phyloP scores from a whole-genome alignment of 2,113 vertebrate species.

The Parus major region DNA sequence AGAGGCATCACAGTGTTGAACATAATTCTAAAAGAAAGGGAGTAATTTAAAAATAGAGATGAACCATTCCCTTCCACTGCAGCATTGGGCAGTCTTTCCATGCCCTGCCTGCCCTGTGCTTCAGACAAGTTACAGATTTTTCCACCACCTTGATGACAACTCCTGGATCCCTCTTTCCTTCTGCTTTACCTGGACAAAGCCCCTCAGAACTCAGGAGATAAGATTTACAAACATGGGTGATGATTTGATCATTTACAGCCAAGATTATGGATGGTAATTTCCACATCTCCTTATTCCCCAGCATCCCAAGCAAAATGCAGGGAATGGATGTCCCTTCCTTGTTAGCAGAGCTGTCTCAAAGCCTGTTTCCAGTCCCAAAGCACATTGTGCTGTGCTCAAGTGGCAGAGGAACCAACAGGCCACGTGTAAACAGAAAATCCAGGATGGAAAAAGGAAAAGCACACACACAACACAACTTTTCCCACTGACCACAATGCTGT shows the following conservation, averaged over 20 bases:
- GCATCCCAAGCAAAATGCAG: neutral
- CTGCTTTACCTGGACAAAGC: neutral
- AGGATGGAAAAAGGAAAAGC: neutral
- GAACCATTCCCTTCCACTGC: neutral
- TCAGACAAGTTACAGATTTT: neutral
- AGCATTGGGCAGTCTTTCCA: neutral
- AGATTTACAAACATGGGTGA: neutral
- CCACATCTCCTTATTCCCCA: neutral
- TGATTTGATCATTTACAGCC: neutral
- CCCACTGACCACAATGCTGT: neutral
- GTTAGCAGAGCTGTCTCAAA: neutral
- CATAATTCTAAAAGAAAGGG: neutral
- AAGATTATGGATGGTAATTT: neutral
- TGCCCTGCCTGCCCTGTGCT: neutral
- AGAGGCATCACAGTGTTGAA: neutral
- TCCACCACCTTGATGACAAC: neutral
- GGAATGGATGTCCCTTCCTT: neutral
- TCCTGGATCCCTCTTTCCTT: neutral
- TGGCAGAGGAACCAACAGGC: neutral
- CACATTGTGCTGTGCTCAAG: neutral
- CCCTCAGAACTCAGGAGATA: neutral
- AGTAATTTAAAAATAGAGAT: neutral
- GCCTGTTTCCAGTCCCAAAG: neutral
- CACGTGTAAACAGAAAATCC: neutral
- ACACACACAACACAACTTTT: accelerated